These are phyloP conservation scores for Heliothis subflexa DNA, from an alignment of 1,140 invertebrate species.

Conservation along the genomic window DNA sequence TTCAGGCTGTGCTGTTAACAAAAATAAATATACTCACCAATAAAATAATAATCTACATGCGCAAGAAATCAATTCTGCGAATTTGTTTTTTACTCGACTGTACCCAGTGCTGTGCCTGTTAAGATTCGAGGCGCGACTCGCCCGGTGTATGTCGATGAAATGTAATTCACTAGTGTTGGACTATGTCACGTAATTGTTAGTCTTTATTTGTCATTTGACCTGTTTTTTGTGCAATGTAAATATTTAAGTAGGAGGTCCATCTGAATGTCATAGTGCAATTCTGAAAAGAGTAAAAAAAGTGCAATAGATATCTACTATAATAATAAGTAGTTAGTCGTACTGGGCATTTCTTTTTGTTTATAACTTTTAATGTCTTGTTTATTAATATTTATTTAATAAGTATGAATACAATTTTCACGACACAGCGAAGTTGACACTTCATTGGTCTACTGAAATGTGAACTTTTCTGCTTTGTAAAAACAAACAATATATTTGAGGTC, in stretches of 20 bases:
- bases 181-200: not conserved
- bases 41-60: constrained; percentile 12
- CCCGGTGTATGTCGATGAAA: constrained; percentile 53
- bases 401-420: too few species aligned
- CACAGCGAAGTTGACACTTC: too few species aligned
- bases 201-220: not conserved
- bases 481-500: too few species aligned
- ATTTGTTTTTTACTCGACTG: constrained; percentile 33
- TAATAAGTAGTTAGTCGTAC: too few species aligned
- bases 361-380: not conserved
- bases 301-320: too few species aligned
- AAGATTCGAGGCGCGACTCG: constrained; percentile 48
- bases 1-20: not conserved
- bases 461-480: too few species aligned
- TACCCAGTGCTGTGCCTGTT: constrained; percentile 36
- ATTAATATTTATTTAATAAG: too few species aligned
- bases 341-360: not conserved
- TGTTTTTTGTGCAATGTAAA: not conserved
- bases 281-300: too few species aligned
- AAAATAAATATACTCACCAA: constrained; percentile 1
- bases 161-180: constrained; percentile 60
- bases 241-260: too few species aligned
- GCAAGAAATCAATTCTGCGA: constrained; percentile 31
- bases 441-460: too few species aligned
- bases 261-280: too few species aligned